phyloP scores from a whole-genome alignment of 2,797 vertebrate species.

The Coluber constrictor region DNA sequence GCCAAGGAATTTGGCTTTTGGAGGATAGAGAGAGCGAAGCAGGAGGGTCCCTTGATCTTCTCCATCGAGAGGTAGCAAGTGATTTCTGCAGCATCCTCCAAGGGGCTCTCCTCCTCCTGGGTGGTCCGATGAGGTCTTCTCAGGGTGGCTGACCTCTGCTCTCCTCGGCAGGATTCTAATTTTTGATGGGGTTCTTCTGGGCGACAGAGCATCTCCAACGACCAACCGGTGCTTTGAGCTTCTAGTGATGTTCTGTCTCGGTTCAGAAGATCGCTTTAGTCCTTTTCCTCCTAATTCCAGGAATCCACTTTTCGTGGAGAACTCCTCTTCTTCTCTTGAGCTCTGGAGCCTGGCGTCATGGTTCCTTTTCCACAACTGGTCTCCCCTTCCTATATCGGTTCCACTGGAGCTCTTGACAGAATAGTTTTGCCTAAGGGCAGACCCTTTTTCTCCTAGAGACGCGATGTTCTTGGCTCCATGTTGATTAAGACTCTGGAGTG shows the following conservation, averaged over 20 bases:
- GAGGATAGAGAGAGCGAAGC: too few relatives aligned
- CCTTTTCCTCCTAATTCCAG: fast-evolving
- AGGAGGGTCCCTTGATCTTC: too few relatives aligned
- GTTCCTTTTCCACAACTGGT: not conserved
- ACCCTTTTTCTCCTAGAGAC: conserved; percentile 51
- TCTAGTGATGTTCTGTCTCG: fast-evolving
- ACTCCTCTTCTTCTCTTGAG: fast-evolving
- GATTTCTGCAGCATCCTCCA: not conserved
- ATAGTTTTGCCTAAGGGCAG: conserved; percentile 20
- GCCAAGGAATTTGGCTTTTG: too few relatives aligned
- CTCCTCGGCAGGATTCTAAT: too few relatives aligned
- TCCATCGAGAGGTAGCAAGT: not conserved
- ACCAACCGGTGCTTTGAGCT: fast-evolving
- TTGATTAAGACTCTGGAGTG: not conserved
- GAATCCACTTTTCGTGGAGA: fast-evolving
- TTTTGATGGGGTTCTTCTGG: fast-evolving
- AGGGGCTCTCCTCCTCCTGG: too few relatives aligned
- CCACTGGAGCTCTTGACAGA: not conserved
- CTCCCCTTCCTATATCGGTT: not conserved
- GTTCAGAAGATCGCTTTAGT: fast-evolving
- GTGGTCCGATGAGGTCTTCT: not conserved
- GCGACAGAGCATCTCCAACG: fast-evolving
- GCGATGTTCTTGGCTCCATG: conserved; percentile 40
- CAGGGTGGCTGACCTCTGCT: not conserved
- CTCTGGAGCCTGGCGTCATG: not conserved